A percentile compares a stretch with the other conserved stretches of the same genome.
phyloP scores from a whole-genome alignment of 1,140 invertebrate genomes.

The Neodiprion lecontei region DNA sequence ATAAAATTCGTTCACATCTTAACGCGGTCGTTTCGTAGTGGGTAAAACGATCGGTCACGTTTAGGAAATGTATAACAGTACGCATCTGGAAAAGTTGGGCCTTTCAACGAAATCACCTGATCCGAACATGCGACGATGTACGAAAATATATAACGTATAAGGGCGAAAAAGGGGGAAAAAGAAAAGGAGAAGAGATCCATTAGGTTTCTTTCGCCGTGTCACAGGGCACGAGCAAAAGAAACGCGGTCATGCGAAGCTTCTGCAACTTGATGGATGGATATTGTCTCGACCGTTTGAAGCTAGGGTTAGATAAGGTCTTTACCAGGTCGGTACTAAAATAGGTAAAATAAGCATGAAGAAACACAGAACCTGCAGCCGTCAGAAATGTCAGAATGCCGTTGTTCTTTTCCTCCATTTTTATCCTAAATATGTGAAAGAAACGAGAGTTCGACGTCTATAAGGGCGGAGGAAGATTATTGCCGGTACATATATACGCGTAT shows the following conservation, averaged over 20 bases:
- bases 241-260: too few relatives aligned
- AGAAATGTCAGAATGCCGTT: neutral
- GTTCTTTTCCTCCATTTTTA: neutral
- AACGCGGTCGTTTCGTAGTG: too few relatives aligned
- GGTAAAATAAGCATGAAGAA: neutral
- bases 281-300: slow-evolving; percentile 3
- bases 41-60: too few relatives aligned
- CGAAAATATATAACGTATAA: neutral
- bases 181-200: neutral
- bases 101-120: neutral
- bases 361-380: neutral
- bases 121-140: neutral
- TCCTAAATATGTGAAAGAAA: neutral
- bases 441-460: too few relatives aligned
- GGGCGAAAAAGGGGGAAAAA: neutral
- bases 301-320: neutral
- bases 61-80: neutral
- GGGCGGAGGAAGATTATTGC: too few relatives aligned
- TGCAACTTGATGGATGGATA: neutral
- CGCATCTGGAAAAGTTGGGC: neutral
- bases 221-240: too few relatives aligned
- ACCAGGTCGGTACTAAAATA: neutral
- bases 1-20: too few relatives aligned
- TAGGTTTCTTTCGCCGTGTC: neutral
- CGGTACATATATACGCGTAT: neutral